Base-by-base conservation (phyloP, 1,140 invertebrate genomes). In the Ganaspis sp. region DNA sequence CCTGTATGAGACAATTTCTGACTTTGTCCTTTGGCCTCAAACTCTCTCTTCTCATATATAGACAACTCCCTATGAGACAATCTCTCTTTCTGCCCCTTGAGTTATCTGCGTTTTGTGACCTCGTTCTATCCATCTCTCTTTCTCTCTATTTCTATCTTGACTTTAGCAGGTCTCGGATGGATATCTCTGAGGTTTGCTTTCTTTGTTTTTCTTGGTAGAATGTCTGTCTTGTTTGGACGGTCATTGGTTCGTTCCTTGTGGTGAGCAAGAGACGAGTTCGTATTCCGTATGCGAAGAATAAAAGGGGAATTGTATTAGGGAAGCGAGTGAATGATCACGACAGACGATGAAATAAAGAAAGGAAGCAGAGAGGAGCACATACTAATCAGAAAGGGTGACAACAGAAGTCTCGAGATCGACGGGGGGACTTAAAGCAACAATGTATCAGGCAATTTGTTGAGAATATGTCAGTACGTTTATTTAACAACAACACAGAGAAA, bases 1-100 rank as follows among this genome's bases (percentile, higher is more conserved):
- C 6, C 29, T 6, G 2, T 34, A 34, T 3, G 29, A 34, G 29
- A 34, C 29, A 34, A 34, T 34, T 6, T 34, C 29, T 34, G 6
- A 34, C 29, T 45, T 15, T 45, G 45, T 49, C 45, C 17, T 49
- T 49, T 34, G n/a, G n/a, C 3, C n/a, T 45, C 40, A 3, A n/a
- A 15, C 40, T 73, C 19, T 77, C 73, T 77, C 64, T 73, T 53
- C 74, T 64, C 76, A n/a, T n/a, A n/a, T n/a, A n/a, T n/a, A 34
- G 29, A 45, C 72, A 73, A 73, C 42, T 77, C 64, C 76, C 72
- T 77, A 64, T 77, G 72, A 74, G 72, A 21, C 74, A 73, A 34
- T 34, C 29, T 34, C 29, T 34, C 29, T 34, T 34, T 34, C 29
- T 34, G 29, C 29, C 29, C 29, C 29, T 34, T 34, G 29, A 34